phyloP scores from a whole-genome alignment of 2,888 invertebrate species.

The Anagyrus pseudococci region DNA sequence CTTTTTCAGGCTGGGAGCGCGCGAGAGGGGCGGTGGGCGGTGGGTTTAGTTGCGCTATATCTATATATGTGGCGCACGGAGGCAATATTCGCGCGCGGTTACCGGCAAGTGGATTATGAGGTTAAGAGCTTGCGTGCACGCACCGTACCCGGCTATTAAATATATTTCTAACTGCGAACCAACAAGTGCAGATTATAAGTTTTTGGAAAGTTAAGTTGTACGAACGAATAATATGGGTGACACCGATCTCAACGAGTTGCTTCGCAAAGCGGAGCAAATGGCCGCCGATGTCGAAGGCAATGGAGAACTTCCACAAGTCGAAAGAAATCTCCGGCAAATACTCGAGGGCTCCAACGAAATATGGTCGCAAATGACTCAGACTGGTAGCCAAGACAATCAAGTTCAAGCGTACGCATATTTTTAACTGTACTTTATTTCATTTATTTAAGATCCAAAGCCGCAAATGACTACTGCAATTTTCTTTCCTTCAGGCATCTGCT shows the following conservation, averaged over 20 bases:
- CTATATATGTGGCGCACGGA: no score
- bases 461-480: neutral
- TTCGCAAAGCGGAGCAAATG: conserved; percentile 91
- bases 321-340: conserved; percentile 89
- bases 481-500: conserved; percentile 75
- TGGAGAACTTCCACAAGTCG: conserved; percentile 83
- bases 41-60: no score
- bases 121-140: no score
- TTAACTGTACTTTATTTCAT: neutral
- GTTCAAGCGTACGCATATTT: conserved; percentile 72
- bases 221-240: conserved; percentile 56
- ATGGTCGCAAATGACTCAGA: conserved; percentile 84
- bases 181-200: no score
- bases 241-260: conserved; percentile 81
- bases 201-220: no score
- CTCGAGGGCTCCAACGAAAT: conserved; percentile 89
- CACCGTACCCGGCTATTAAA: no score
- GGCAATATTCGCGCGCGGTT: no score
- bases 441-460: neutral
- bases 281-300: conserved; percentile 87
- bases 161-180: no score
- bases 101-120: no score
- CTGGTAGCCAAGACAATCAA: conserved; percentile 88
- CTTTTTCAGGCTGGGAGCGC: no score
- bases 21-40: no score